phyloP scores from a whole-genome alignment of 2,113 vertebrate species.

The Burhinus bistriatus region DNA sequence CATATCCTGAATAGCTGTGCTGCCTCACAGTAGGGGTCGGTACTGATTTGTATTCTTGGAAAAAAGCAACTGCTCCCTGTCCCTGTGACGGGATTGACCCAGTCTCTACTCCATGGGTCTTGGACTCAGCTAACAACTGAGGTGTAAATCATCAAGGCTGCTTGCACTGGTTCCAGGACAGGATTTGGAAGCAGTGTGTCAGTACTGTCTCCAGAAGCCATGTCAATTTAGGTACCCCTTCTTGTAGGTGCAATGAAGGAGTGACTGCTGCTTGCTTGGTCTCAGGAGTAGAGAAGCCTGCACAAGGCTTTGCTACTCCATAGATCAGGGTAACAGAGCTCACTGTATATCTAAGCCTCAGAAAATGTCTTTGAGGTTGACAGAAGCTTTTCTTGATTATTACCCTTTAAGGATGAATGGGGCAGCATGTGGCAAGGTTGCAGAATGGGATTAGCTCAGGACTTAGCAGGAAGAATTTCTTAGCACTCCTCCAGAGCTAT shows the following conservation, averaged over 20 bases:
- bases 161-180: background rate
- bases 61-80: background rate
- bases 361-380: background rate
- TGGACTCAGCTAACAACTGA: background rate
- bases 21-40: background rate
- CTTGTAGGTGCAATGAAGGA: background rate
- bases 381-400: constrained; percentile 14
- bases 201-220: background rate
- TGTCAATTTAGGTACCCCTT: background rate
- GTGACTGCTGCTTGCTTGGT: background rate
- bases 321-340: background rate
- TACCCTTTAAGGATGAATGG: background rate
- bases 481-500: background rate
- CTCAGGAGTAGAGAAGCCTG: background rate
- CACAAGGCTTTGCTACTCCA: background rate
- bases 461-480: background rate
- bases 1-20: background rate
- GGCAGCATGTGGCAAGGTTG: background rate
- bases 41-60: background rate
- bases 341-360: background rate
- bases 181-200: background rate
- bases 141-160: background rate
- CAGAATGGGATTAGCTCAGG: constrained; percentile 24
- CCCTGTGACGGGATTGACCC: background rate
- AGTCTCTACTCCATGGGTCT: background rate